Conservation (phyloP, 2,797 vertebrate genomes). For the Catostomus latipinnis region DNA sequence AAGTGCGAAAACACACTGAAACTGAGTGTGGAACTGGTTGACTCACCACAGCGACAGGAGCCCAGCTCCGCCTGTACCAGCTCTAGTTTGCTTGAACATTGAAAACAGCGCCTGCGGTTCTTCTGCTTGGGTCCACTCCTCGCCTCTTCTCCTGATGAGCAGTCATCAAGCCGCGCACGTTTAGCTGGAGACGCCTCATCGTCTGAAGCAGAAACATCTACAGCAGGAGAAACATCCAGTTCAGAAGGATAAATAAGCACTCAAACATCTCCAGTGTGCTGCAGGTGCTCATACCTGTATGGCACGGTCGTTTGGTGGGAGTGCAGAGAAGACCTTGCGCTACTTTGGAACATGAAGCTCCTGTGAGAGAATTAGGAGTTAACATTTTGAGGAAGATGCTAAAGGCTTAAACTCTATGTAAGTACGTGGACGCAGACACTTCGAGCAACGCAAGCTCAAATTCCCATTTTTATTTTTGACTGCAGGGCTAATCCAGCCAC, state of each 20-base stretch:
- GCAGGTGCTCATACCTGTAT: constrained; percentile 80
- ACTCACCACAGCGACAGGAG: constrained; percentile 90
- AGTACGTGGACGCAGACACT: not conserved
- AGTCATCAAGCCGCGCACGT: constrained; percentile 82
- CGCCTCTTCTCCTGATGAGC: constrained; percentile 56
- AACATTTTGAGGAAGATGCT: not conserved
- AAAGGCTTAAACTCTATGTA: not conserved
- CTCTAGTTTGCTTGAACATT: constrained; percentile 97
- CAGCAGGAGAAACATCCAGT: too few relatives aligned
- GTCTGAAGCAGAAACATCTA: constrained; percentile 91
- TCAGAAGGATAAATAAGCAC: not conserved
- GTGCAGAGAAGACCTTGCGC: constrained; percentile 88
- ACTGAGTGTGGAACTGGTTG: constrained; percentile 55
- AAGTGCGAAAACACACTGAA: too few relatives aligned
- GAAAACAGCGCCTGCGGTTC: constrained; percentile 92
- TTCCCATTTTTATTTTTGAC: too few relatives aligned
- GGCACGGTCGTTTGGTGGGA: constrained; percentile 91
- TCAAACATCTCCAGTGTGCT: not conserved
- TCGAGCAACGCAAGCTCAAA: too few relatives aligned
- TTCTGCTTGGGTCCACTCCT: constrained; percentile 86
- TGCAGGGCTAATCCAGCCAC: too few relatives aligned
- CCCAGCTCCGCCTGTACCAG: constrained; percentile 96
- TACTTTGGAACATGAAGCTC: constrained; percentile 87
- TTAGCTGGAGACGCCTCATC: constrained; percentile 89
- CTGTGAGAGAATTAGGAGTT: constrained; percentile 65